Evolutionary conservation across 2,888 invertebrate genomes (phyloP), one percentile per base, ranked within the genome.

Genomic region (Deroplatys truncata): DNA sequence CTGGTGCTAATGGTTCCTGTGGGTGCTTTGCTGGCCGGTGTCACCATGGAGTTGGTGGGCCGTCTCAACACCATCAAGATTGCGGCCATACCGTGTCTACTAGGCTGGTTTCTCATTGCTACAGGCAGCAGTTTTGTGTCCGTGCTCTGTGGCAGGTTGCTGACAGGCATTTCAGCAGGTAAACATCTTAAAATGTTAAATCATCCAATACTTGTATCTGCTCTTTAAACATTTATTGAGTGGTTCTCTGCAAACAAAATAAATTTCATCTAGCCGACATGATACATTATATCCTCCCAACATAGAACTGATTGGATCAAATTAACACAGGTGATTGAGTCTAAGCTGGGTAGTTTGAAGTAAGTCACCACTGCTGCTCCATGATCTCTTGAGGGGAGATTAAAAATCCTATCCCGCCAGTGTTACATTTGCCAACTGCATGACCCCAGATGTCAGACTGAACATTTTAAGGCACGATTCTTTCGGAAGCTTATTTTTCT

Each of bases 61-160:
- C 93, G 95, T 91, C 92, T 95, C 89, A 94, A 94, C 91, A 94
- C 95, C 1, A 93, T 95, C 28, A 95, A 95, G 93, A 91, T 95
- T 49, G 94, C 95, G 0, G 93, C 94, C 0, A 92, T 95, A n/a
- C 95, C 95, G 1, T 94, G 94, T 89, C 92, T 94, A 1, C 91
- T 94, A 2, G 95, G 95, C 10, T 95, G 95, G 95, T 93, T 94
- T n/a, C 90, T 95, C 13, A 95, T 95, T 43, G 95, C 95, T 0
- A 92, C 93, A 8, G 94, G 95, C 1, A 92, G 92, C 9, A 94
- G 94, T 91, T 93, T 95, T 84, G 93, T 94, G 2, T 94, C 94
- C 93, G 92, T 95, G 28, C 92, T 95, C 35, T 91, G 93, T 2
- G 95, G 95, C 1, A 92, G 95, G 90, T 92, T 95, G 72, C 92